Conservation (phyloP, 2,888 invertebrate genomes). For the Volucella inflata region DNA sequence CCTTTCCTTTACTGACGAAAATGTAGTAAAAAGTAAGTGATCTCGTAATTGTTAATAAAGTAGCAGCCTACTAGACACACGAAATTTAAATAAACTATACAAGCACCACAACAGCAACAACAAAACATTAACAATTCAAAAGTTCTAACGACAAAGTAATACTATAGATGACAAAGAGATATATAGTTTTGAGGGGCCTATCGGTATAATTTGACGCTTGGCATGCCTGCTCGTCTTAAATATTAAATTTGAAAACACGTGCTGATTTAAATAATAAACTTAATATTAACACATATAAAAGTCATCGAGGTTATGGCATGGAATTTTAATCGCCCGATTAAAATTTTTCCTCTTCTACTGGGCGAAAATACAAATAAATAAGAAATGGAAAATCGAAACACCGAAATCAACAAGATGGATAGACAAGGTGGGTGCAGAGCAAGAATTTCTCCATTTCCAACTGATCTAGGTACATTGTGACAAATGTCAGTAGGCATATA, state of each 20-base stretch:
- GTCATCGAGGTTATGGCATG: conserved; percentile 81
- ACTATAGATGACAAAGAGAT: conserved; percentile 56
- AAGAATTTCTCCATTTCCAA: not conserved
- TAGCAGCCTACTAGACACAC: conserved; percentile 36
- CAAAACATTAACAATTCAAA: conserved; percentile 56
- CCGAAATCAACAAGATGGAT: not conserved
- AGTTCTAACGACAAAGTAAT: conserved; percentile 51
- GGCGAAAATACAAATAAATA: conserved; percentile 43
- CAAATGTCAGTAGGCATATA: too few relatives aligned
- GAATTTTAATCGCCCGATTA: conserved; percentile 84
- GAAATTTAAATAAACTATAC: not conserved
- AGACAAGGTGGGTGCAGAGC: conserved; percentile 11
- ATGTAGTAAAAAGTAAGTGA: conserved; percentile 49
- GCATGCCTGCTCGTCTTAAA: conserved; percentile 70
- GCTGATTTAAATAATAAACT: conserved; percentile 84
- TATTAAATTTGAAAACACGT: conserved; percentile 80
- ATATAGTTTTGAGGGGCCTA: conserved; percentile 58
- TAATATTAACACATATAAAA: conserved; percentile 84
- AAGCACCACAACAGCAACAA: conserved; percentile 4
- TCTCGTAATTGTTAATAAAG: conserved; percentile 63
- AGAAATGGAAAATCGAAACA: conserved; percentile 3
- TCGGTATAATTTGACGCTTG: conserved; percentile 72
- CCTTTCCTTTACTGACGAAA: conserved; percentile 9
- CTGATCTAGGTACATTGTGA: too few relatives aligned
- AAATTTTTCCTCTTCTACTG: conserved; percentile 57